phyloP scores from a whole-genome alignment of 2,797 vertebrate species.

The Muraenolepis orangiensis region DNA sequence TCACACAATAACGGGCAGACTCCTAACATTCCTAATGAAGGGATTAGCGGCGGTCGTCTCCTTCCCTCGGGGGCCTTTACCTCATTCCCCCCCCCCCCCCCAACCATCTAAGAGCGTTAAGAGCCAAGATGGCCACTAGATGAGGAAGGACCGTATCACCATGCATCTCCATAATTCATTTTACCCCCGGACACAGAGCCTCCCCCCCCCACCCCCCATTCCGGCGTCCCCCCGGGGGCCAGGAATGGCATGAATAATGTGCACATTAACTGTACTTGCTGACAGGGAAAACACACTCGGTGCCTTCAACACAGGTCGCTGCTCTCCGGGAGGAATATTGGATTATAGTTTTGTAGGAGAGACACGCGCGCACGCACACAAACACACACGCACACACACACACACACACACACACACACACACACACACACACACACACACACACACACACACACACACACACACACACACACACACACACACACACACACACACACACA shows the following conservation, averaged over 20 bases:
- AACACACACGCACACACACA: neutral
- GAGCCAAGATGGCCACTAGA: neutral
- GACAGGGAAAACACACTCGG: constrained; percentile 62
- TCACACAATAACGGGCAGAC: constrained; percentile 22
- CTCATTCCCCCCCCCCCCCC: neutral
- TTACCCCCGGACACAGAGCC: too few species aligned
- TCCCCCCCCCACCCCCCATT: too few species aligned
- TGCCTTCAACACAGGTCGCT: constrained; percentile 46
- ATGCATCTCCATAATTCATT: constrained; percentile 48
- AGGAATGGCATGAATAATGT: constrained; percentile 66
- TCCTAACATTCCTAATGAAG: constrained; percentile 57
- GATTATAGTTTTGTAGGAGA: constrained; percentile 66
- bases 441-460: neutral
- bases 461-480: neutral
- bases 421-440: neutral
- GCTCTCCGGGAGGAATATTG: constrained; percentile 71
- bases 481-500: neutral
- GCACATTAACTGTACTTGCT: constrained; percentile 64
- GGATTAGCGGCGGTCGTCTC: constrained; percentile 60
- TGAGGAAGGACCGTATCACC: constrained; percentile 21
- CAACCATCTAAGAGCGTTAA: neutral
- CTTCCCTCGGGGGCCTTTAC: constrained; percentile 32
- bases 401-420: too few species aligned
- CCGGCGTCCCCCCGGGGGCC: constrained; percentile 39
- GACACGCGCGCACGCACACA: too few species aligned